Evolutionary conservation across 2,888 invertebrate genomes (phyloP), one percentile per base, ranked within the genome.

Genomic region (Lochmaea crataegi): DNA sequence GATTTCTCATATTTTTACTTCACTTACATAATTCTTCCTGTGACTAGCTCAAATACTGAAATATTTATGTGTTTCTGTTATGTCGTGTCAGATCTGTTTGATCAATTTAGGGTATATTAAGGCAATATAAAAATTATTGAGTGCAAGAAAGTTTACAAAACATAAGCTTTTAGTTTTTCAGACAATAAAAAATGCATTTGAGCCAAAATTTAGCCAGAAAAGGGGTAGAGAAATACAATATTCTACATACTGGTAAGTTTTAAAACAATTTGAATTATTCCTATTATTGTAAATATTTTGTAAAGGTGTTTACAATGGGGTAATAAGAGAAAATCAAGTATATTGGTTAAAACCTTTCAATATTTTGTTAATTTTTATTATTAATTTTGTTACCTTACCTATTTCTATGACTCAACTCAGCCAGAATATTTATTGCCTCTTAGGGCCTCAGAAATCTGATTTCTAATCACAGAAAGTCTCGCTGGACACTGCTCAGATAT

Each of bases 191-290:
- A 57, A 38, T 38, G 18, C 14, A 58, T 58, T 58, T 32, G 58
- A 58, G 32, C 32, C 58, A 32, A 32, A 18, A 53, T 53, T 58
- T 58, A 58, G 32, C 58, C 58, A 58, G 58, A 58, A 58, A 58
- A 58, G 58, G 58, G 58, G 32, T 58, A 32, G 32, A 32, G 58
- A 32, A 58, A 58, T 32, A 14, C 58, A 26, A 57, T 32, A 58
- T 58, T 58, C 32, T 32, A 58, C 32, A 58, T 10, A 18, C n/a
- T 16, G 53, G 53, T 53, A 53, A 53, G 53, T 53, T 53, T 18
- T 18, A 53, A 14, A 48, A n/a, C 1, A 16, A 53, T n/a, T 51
- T 51, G 7, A 51, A 51, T 53, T 53, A 18, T 18, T 18, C 2
- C 16, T 10, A 53, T 18, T 53, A 48, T 53, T 53, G 53, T 53